Percentiles rank a stretch among this genome's conserved stretches.
Evolutionary conservation across 2,888 invertebrate species (phyloP).

Genomic region (Andricus curvator): DNA sequence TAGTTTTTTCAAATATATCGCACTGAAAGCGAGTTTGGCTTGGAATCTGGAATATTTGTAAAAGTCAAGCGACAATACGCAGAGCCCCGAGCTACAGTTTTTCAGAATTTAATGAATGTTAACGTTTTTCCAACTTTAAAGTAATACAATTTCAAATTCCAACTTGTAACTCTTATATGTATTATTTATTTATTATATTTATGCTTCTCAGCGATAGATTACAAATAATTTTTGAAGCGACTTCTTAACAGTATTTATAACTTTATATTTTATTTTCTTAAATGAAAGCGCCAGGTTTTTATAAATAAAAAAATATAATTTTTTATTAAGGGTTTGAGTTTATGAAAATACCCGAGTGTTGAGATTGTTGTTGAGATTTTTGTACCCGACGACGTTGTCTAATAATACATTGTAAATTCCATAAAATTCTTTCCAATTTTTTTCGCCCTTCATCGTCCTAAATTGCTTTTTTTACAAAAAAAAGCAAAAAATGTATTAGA

Average conservation of each 20-base stretch:
- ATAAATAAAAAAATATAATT: not conserved
- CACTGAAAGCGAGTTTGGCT: not conserved
- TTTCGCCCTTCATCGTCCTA: not conserved
- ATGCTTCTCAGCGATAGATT: too few relatives aligned
- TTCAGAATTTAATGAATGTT: not conserved
- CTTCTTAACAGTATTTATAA: not conserved
- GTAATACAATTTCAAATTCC: not conserved
- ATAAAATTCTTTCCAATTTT: not conserved
- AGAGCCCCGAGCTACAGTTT: not conserved
- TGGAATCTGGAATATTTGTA: not conserved
- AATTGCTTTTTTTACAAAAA: not conserved
- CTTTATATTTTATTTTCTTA: not conserved
- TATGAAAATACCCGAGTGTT: conserved; percentile 1
- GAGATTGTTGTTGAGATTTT: conserved; percentile 3
- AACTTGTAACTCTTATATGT: not conserved
- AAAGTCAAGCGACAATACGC: not conserved
- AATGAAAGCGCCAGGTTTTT: not conserved
- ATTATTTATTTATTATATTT: not conserved
- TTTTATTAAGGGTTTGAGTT: not conserved
- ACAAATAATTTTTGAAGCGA: not conserved
- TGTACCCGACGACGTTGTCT: conserved; percentile 8
- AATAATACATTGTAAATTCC: conserved; percentile 2
- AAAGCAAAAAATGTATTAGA: too few relatives aligned
- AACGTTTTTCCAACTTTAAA: not conserved
- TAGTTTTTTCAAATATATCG: not conserved